phyloP scores from a whole-genome alignment of 2,888 invertebrate genomes.

The Pristionchus entomophagus region DNA sequence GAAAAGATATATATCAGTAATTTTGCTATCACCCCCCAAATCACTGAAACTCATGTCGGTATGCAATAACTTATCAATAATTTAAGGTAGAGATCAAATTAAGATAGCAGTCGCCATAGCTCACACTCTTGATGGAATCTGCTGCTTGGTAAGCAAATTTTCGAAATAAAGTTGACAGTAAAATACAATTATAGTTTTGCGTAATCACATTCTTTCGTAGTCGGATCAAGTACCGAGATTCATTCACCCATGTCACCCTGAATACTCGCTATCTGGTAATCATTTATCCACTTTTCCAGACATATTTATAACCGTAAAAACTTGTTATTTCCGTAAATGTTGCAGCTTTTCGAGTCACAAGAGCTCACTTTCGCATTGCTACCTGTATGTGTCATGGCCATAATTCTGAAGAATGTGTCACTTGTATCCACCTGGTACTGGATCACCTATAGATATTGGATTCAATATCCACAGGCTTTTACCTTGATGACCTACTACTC shows the following conservation, averaged over 20 bases:
- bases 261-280: background rate
- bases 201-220: background rate
- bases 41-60: too few relatives aligned
- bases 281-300: too few relatives aligned
- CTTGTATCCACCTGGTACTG: background rate
- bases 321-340: background rate
- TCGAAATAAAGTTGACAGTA: background rate
- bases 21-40: too few relatives aligned
- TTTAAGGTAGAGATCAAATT: too few relatives aligned
- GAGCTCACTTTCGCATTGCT: background rate
- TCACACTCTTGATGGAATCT: background rate
- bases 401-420: background rate
- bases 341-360: background rate
- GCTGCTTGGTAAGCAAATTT: background rate
- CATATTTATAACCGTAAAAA: too few relatives aligned
- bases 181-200: slow-evolving; percentile 18
- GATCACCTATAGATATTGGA: too few relatives aligned
- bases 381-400: background rate
- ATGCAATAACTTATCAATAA: too few relatives aligned
- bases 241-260: background rate
- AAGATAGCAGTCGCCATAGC: too few relatives aligned
- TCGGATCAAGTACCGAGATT: background rate
- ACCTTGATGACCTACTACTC: background rate
- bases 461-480: background rate
- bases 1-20: too few relatives aligned